Conservation (phyloP, 1,140 invertebrate genomes). For the Trichoplusia ni region DNA sequence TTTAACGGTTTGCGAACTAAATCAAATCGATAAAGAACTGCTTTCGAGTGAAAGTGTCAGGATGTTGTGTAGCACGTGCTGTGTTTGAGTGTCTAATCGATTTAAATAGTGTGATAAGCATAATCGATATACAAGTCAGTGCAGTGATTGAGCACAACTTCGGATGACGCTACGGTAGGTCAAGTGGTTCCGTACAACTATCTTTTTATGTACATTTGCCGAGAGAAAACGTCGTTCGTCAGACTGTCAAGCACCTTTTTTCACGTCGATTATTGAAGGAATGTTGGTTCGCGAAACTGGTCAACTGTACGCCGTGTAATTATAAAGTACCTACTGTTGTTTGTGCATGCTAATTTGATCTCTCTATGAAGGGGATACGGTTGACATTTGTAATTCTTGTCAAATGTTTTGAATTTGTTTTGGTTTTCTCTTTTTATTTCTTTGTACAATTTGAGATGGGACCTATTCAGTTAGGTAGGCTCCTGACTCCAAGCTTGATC, state of each 20-base stretch:
- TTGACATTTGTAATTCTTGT: neutral
- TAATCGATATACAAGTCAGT: constrained; percentile 13
- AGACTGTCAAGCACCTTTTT: constrained; percentile 21
- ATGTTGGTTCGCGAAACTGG: constrained; percentile 29
- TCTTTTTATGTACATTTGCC: constrained; percentile 30
- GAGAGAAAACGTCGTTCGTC: constrained; percentile 31
- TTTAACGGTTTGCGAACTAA: constrained; percentile 49
- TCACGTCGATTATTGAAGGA: constrained; percentile 16
- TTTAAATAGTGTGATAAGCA: constrained; percentile 24
- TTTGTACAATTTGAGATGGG: neutral
- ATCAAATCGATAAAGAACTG: constrained; percentile 55
- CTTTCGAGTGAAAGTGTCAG: constrained; percentile 60
- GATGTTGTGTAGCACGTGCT: constrained; percentile 42
- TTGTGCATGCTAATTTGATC: constrained; percentile 6
- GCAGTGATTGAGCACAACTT: constrained; percentile 19
- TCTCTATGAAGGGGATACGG: constrained; percentile 1
- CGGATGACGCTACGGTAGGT: constrained; percentile 29
- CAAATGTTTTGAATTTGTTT: constrained; percentile 6
- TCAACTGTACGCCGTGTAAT: constrained; percentile 4
- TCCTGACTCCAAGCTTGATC: too few relatives aligned
- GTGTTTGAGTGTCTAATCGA: constrained; percentile 42
- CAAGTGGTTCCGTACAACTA: constrained; percentile 25
- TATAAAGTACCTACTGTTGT: constrained; percentile 4
- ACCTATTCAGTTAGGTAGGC: neutral
- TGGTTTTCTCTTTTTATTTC: neutral